Evolutionary conservation across 2,888 invertebrate species (phyloP).

Genomic region (Oxystoma pomonae): DNA sequence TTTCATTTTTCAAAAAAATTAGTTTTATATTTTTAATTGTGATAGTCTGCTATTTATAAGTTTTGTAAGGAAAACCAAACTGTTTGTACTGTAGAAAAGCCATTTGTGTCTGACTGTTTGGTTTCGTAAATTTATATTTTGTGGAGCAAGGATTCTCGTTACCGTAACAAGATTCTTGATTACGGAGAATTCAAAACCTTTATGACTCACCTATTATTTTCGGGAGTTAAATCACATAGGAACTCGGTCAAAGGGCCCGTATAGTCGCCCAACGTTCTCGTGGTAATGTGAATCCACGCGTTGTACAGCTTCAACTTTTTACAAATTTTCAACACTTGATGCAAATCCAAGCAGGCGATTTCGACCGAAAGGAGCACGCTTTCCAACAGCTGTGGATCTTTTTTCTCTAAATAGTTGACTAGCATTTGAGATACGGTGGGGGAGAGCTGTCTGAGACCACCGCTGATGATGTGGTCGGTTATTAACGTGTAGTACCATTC

Average conservation of each 20-base stretch:
- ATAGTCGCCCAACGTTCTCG: slow-evolving; percentile 71
- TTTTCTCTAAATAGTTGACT: slow-evolving; percentile 62
- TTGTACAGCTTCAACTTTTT: slow-evolving; percentile 61
- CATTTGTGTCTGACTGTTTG: background rate
- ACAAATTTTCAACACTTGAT: slow-evolving; percentile 57
- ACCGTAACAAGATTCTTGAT: too few species aligned
- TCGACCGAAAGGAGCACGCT: slow-evolving; percentile 68
- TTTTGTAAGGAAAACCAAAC: too few species aligned
- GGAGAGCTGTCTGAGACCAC: slow-evolving; percentile 58
- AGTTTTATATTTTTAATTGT: too few species aligned
- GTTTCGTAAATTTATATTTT: background rate
- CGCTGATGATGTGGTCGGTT: slow-evolving; percentile 65
- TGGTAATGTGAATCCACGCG: slow-evolving; percentile 72
- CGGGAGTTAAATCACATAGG: slow-evolving; percentile 51
- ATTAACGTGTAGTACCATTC: slow-evolving; percentile 62
- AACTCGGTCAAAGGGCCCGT: slow-evolving; percentile 68
- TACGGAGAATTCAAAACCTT: background rate
- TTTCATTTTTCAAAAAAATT: too few species aligned
- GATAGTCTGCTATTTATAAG: too few species aligned
- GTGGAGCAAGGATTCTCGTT: too few species aligned
- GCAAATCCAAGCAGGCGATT: slow-evolving; percentile 70
- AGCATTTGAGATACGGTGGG: slow-evolving; percentile 70
- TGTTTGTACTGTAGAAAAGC: background rate
- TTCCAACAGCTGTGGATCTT: slow-evolving; percentile 59
- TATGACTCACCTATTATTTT: slow-evolving; percentile 51